Evolutionary conservation across 2,113 vertebrate species (phyloP).

Genomic region (Cyphomyrus discorhynchus): DNA sequence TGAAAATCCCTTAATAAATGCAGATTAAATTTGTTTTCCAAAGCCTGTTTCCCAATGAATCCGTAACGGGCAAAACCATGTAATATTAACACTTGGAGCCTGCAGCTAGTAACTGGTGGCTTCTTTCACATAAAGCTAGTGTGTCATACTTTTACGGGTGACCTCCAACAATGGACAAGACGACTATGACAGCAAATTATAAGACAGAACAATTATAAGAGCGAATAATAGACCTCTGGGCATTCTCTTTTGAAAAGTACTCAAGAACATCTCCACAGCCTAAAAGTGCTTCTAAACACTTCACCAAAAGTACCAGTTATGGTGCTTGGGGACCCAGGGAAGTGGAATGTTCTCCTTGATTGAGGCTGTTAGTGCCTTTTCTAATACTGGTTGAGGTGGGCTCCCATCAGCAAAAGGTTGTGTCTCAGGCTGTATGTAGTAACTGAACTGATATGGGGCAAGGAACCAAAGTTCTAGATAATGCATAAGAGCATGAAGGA

Average conservation of each 20-base stretch:
- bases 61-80: not conserved
- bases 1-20: constrained; percentile 4
- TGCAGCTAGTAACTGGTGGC: not conserved
- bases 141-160: not conserved
- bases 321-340: not conserved
- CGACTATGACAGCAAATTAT: not conserved
- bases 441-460: not conserved
- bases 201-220: not conserved
- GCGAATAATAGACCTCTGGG: not conserved
- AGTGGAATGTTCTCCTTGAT: not conserved
- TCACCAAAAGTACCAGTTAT: not conserved
- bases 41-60: not conserved
- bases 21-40: constrained; percentile 4
- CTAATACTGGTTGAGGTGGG: not conserved
- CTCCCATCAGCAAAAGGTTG: not conserved
- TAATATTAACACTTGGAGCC: not conserved
- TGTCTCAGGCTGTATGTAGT: not conserved
- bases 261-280: not conserved
- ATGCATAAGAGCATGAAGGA: not conserved
- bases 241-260: not conserved
- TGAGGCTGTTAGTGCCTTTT: not conserved
- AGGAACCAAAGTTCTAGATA: not conserved
- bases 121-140: not conserved
- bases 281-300: not conserved
- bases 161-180: not conserved